Conservation (phyloP, 2,888 invertebrate species). For the Polyploca ridens region DNA sequence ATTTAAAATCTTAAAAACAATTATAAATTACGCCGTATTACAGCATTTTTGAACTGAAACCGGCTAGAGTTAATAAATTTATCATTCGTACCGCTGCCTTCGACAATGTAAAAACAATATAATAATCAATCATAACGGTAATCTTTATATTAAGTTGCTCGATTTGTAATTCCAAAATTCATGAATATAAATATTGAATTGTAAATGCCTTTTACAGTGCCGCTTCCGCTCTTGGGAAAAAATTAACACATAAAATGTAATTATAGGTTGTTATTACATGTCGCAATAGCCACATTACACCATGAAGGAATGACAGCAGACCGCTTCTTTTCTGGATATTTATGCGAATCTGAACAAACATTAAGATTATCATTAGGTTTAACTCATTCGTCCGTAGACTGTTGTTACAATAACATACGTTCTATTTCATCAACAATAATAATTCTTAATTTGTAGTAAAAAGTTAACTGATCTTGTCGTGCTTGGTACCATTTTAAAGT, state of each 20-base stretch:
- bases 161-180: constrained; percentile 32
- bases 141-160: constrained; percentile 27
- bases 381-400: too few relatives aligned
- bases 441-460: too few relatives aligned
- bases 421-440: too few relatives aligned
- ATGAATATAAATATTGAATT: constrained; percentile 8
- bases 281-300: background rate
- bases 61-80: constrained; percentile 54
- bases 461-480: too few relatives aligned
- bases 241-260: constrained; percentile 11
- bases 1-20: constrained; percentile 63
- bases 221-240: constrained; percentile 14
- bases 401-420: too few relatives aligned
- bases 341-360: background rate
- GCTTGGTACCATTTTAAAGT: too few relatives aligned
- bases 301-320: background rate
- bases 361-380: too few relatives aligned
- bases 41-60: constrained; percentile 45
- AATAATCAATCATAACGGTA: constrained; percentile 51
- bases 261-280: background rate
- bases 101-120: constrained; percentile 31
- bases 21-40: constrained; percentile 53
- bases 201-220: constrained; percentile 11
- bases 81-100: constrained; percentile 39
- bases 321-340: too few relatives aligned